Base-by-base conservation (phyloP, 2,888 invertebrate species). In the Apoderus coryli region DNA sequence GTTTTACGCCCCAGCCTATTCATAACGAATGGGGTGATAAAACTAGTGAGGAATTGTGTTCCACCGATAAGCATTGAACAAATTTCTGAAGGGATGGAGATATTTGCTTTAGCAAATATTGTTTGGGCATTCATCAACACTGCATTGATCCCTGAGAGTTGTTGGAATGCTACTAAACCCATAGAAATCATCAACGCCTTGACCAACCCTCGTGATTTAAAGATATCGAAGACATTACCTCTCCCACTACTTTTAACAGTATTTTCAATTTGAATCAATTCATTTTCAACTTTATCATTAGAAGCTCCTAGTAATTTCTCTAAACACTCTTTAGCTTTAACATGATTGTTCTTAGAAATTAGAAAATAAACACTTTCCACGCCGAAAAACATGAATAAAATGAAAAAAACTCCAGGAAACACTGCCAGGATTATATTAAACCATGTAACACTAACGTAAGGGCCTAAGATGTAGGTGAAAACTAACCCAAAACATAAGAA, bases 331-430 rank as follows among this genome's bases (percentile, higher is more conserved):
- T 71, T 56, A 0, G 88, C 88, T 1, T 73, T 69, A 1, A 66
- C 59, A 1, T 55, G 55, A 30, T 64, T 56, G 19, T 72, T 67
- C 54, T 71, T 66, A 14, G 59, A 57, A 1, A 81, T 56, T 19
- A 72, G 61, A 45, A 70, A 79, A 35, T 76, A 70, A 0, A 90
- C 89, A 1, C 81, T 76, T 49, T 90, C 90, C 0, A 86, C 85
- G 65, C 84, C 75, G 39, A 74, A 70, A 46, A 74, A 64, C 53
- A 77, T 72, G 46, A 81, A 76, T 0, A 68, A 40, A 1, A 64
- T 42, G 1, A 69, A 58, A 25, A 67, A 51, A 2, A 58, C 11
- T 2, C 54, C 47, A 0, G 56, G 47, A 2, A 63, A 32, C 0
- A 72, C 55, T 0, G 77, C 74, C 14, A 50, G 36, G 28, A 77